phyloP scores from a whole-genome alignment of 2,888 invertebrate species.

The Omphaloscelis lunosa region DNA sequence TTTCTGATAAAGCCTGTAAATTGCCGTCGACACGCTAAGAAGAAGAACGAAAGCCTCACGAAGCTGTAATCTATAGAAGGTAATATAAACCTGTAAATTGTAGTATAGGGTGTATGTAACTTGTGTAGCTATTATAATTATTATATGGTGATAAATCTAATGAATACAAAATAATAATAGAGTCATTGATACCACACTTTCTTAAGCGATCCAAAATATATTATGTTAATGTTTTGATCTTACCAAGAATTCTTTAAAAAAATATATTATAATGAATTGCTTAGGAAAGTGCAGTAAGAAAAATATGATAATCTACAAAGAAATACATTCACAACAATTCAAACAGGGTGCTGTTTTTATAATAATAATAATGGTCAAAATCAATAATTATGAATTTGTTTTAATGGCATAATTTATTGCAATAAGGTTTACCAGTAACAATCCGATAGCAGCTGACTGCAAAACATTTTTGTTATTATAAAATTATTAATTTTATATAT shows the following conservation, averaged over 20 bases:
- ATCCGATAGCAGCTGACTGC: constrained; percentile 94
- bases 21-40: too few relatives aligned
- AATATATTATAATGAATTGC: background rate
- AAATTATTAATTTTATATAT: constrained; percentile 78
- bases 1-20: too few relatives aligned
- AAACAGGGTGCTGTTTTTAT: constrained; percentile 65
- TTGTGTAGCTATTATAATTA: constrained; percentile 2
- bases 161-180: constrained; percentile 50
- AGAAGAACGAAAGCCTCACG: background rate
- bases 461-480: constrained; percentile 86
- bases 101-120: background rate
- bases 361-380: constrained; percentile 73
- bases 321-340: constrained; percentile 54
- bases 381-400: constrained; percentile 73
- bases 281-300: constrained; percentile 61
- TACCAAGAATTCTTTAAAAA: background rate
- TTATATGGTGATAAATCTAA: constrained; percentile 43
- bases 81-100: constrained; percentile 6
- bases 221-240: background rate
- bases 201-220: background rate
- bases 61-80: background rate
- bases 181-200: constrained; percentile 25
- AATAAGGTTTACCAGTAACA: constrained; percentile 92
- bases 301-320: constrained; percentile 64
- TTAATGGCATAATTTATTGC: constrained; percentile 72